Evolutionary conservation across 64 coral and sea anemone species (phyloP).

Genomic region (Catalaphyllia jardinei): DNA sequence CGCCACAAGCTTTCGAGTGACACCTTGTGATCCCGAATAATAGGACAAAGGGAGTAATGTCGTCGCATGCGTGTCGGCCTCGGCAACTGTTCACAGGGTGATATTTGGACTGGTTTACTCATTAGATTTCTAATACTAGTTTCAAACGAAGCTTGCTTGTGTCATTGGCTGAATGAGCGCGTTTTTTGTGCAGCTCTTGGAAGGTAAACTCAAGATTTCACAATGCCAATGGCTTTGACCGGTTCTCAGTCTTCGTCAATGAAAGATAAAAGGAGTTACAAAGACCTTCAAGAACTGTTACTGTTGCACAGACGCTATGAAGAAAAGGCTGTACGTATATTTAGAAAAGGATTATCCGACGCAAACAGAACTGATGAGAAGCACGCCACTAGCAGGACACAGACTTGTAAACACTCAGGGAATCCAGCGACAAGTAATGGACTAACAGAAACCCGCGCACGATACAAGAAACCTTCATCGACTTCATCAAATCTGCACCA

Average conservation of each 20-base stretch:
- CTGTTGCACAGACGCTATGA: conserved; percentile 44
- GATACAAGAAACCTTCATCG: background rate
- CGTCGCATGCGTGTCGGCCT: background rate
- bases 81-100: background rate
- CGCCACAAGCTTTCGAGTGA: background rate
- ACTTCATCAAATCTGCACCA: background rate
- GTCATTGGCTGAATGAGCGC: background rate
- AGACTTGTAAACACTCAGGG: background rate
- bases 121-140: background rate
- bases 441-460: background rate
- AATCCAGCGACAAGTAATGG: background rate
- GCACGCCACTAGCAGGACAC: background rate
- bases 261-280: conserved; percentile 34
- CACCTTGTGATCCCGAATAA: background rate
- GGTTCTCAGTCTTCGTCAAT: background rate
- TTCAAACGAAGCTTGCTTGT: background rate
- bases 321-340: conserved; percentile 44
- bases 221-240: conserved; percentile 18
- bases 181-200: background rate
- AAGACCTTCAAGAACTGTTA: conserved; percentile 19
- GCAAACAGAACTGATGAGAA: background rate
- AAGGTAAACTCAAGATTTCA: background rate
- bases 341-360: conserved; percentile 34
- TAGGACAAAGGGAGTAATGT: background rate
- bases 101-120: conserved; percentile 2